These are phyloP conservation scores for Bungarus multicinctus DNA, from an alignment of 2,113 vertebrate genomes.

Conservation along the genomic window DNA sequence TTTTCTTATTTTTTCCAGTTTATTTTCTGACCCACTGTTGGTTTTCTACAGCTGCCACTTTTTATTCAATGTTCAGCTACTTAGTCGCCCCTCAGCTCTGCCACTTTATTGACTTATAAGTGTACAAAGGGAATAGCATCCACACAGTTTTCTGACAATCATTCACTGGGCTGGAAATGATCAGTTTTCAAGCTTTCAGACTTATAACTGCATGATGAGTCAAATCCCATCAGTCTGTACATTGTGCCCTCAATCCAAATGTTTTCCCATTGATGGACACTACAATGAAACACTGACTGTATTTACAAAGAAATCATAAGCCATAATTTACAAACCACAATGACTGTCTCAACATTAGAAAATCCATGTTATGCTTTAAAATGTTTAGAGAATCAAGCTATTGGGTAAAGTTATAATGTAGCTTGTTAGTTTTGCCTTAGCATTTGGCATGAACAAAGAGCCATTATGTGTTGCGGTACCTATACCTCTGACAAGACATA, in stretches of 20 bases:
- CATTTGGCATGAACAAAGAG: background rate
- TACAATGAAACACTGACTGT: background rate
- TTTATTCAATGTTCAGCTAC: background rate
- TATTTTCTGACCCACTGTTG: background rate
- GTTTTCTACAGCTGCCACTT: background rate
- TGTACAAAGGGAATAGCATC: background rate
- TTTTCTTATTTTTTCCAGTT: background rate
- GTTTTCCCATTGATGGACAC: background rate
- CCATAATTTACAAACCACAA: background rate
- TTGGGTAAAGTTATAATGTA: background rate
- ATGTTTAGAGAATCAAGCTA: background rate
- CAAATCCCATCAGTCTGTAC: background rate
- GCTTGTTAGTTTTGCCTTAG: background rate
- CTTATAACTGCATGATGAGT: background rate
- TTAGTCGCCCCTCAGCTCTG: background rate
- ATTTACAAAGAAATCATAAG: background rate
- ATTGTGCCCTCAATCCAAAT: background rate
- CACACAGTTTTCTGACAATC: background rate
- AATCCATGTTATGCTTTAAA: background rate
- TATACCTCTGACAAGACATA: background rate
- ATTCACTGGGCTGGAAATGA: background rate
- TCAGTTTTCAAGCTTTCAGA: background rate
- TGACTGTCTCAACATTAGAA: background rate
- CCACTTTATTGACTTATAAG: background rate
- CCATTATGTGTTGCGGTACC: background rate